These are phyloP conservation scores for Phalloptychus januarius DNA, from an alignment of 2,797 vertebrate genomes.

Conservation along the genomic window DNA sequence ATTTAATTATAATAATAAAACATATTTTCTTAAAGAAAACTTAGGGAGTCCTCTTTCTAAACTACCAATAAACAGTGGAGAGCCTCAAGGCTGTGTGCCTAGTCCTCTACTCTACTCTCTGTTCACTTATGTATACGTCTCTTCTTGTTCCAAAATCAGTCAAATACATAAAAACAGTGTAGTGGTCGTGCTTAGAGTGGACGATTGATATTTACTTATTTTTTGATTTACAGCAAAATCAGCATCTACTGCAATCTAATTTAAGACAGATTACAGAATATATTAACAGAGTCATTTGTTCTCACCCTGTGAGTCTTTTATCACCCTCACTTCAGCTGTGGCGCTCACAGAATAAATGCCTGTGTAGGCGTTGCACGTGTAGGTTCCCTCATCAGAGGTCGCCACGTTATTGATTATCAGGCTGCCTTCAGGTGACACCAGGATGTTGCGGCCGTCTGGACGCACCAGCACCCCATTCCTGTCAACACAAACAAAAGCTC, in stretches of 20 bases:
- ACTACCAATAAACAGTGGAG: neutral
- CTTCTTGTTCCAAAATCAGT: neutral
- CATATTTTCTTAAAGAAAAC: no score
- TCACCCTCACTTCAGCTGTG: slow-evolving; percentile 87
- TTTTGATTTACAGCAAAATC: neutral
- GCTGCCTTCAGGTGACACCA: slow-evolving; percentile 85
- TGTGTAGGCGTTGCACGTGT: slow-evolving; percentile 93
- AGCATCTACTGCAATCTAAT: neutral
- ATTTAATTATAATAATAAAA: no score
- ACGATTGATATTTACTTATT: neutral
- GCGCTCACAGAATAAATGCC: slow-evolving; percentile 91
- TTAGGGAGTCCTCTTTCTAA: neutral
- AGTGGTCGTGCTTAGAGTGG: neutral
- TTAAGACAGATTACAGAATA: neutral
- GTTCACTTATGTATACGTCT: neutral
- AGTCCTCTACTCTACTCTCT: neutral
- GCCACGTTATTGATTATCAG: slow-evolving; percentile 85
- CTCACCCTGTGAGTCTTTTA: slow-evolving; percentile 78
- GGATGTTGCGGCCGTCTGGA: slow-evolving; percentile 82
- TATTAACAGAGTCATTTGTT: neutral
- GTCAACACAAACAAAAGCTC: neutral
- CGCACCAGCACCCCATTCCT: slow-evolving; percentile 91
- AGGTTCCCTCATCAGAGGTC: slow-evolving; percentile 87
- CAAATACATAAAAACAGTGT: neutral
- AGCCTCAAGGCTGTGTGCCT: neutral